A percentile compares a stretch with the other conserved stretches of the same genome.
These are phyloP conservation scores for Drosophila bifasciata DNA, from an alignment of 1,140 invertebrate genomes.

Conservation along the genomic window DNA sequence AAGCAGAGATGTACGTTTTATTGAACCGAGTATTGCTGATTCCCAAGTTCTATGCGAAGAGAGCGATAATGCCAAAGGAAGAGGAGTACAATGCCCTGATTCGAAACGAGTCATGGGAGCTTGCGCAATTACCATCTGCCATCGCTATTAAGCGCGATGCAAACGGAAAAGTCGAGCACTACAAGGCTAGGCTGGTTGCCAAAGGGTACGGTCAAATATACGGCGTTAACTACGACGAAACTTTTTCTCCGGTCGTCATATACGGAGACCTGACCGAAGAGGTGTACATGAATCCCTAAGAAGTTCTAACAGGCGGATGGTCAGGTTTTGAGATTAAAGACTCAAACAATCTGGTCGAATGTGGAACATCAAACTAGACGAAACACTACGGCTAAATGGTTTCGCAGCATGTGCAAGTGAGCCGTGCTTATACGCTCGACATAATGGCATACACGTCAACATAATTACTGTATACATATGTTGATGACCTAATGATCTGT, in stretches of 20 bases:
- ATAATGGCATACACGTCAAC: background rate
- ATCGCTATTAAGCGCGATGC: background rate
- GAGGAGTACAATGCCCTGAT: background rate
- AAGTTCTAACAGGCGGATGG: no score
- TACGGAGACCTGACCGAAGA: no score
- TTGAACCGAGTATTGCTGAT: background rate
- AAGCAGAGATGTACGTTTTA: constrained; percentile 3
- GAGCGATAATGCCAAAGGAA: background rate
- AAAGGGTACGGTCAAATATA: constrained; percentile 1
- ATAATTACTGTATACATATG: constrained; percentile 7
- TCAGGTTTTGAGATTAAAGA: no score
- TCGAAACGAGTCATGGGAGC: no score
- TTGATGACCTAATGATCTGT: constrained; percentile 9
- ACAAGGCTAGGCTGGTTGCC: constrained; percentile 4
- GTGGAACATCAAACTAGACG: no score
- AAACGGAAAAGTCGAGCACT: background rate
- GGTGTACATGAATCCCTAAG: no score
- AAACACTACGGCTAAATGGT: no score
- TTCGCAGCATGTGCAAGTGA: no score
- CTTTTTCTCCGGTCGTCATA: background rate
- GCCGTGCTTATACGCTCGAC: no score
- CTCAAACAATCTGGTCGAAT: no score
- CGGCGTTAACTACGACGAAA: background rate
- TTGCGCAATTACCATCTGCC: no score
- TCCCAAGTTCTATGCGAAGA: background rate